Base-by-base conservation (phyloP, 1,140 invertebrate species). In the Dryas iulia region DNA sequence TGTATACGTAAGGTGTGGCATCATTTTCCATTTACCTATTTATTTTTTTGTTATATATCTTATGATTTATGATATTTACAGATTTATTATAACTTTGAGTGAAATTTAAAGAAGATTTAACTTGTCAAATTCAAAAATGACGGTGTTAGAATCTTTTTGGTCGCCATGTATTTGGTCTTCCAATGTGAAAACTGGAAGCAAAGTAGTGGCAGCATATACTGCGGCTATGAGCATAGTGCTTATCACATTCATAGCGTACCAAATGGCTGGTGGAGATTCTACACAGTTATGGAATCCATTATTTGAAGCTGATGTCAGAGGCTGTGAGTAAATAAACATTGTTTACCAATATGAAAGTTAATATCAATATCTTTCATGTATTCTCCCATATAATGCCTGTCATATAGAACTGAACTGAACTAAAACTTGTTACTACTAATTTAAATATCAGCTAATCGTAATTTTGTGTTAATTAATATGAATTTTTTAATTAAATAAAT, bases 111-210 rank as follows among this genome's bases (percentile, higher is more conserved):
- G n/a, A 39, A 35, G 7, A 35, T 6, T 33, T 21, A 3, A 59
- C 14, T 47, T 2, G 10, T n/a, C 14, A 7, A 26, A 31, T 21
- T 33, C 8, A 23, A 62, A 21, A 57, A 68, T 68, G 95, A 94
- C 94, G n/a, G 84, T 96, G 2, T 74, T 97, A 31, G 92, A 95
- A 81, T 95, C 96, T 1, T 97, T 96, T 84, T 98, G 97, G 96
- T 97, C 96, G 2, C 97, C 97, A 53, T 96, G 95, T 78, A 95
- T 97, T 74, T 97, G 96, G 95, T 96, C 96, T 10, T 95, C 96
- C 70, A 94, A 94, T 83, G 92, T 97, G 1, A 96, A 96, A 82
- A 94, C 93, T 61, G 96, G 96, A 5, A 95, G 95, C 76, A 94
- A 94, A 83, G 95, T 95, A 1, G 95, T 97, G 72, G 96, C 96